Evolutionary conservation across 2,888 invertebrate species (phyloP).

Genomic region (Neoascia interrupta): DNA sequence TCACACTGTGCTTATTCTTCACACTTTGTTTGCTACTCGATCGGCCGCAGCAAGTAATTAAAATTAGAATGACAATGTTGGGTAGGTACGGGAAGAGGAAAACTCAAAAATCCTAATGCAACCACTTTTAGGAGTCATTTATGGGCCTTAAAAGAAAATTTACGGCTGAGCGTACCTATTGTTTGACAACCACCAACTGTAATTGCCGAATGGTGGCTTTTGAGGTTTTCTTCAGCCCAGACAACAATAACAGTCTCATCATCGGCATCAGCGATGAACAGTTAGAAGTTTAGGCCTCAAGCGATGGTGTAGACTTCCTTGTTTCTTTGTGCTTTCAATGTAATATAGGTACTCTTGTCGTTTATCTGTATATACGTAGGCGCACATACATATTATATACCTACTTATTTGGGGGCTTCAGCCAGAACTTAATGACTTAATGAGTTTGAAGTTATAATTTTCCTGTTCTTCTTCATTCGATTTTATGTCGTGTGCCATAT

Average conservation of each 20-base stretch:
- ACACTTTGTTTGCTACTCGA: conserved; percentile 50
- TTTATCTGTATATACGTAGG: conserved; percentile 27
- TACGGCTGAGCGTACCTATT: conserved; percentile 50
- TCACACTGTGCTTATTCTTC: conserved; percentile 30
- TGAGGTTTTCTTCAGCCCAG: conserved; percentile 14
- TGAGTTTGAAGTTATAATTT: conserved; percentile 56
- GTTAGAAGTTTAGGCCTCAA: conserved; percentile 15
- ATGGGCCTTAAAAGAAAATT: conserved; percentile 33
- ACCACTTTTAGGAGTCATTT: conserved; percentile 39
- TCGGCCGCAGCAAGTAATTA: conserved; percentile 47
- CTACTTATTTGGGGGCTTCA: no score
- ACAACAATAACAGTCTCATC: conserved; percentile 12
- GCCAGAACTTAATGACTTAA: conserved; percentile 61
- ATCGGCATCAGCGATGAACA: background rate
- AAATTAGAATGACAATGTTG: conserved; percentile 60
- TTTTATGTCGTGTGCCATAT: background rate
- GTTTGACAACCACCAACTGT: conserved; percentile 46
- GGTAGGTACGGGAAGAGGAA: background rate
- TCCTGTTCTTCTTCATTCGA: background rate
- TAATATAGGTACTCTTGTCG: background rate
- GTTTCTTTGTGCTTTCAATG: no score
- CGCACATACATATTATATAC: no score
- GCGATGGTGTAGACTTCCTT: conserved; percentile 12
- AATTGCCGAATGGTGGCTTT: conserved; percentile 47
- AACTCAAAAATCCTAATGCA: conserved; percentile 17